Evolutionary conservation across 2,113 vertebrate genomes (phyloP).

Genomic region (Thamnaconus septentrionalis): DNA sequence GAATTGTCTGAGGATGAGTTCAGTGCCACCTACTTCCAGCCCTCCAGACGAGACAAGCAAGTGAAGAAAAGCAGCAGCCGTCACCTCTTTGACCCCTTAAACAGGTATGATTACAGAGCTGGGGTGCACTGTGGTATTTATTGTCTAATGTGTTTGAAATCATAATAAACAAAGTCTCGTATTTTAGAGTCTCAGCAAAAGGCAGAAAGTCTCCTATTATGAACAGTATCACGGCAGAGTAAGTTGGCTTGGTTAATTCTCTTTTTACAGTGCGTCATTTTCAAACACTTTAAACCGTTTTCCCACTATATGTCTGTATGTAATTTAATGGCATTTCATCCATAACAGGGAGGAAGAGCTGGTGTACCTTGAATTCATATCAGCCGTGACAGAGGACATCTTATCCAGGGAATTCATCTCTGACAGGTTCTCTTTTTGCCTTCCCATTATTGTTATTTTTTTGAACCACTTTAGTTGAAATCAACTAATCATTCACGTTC

Average conservation of each 20-base stretch:
- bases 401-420: slow-evolving; percentile 87
- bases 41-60: slow-evolving; percentile 39
- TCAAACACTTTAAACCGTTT: neutral
- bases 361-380: slow-evolving; percentile 88
- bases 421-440: slow-evolving; percentile 78
- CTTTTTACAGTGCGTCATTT: neutral
- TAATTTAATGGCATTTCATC: slow-evolving; percentile 14
- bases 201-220: slow-evolving; percentile 57
- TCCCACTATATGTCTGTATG: slow-evolving; percentile 2
- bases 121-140: neutral
- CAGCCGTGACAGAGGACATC: slow-evolving; percentile 90
- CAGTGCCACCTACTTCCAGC: slow-evolving; percentile 38
- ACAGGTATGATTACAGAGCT: slow-evolving; percentile 69
- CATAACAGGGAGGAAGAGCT: slow-evolving; percentile 87
- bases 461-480: neutral
- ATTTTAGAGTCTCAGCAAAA: slow-evolving; percentile 57
- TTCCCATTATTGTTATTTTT: too few relatives aligned
- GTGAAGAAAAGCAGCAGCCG: slow-evolving; percentile 26
- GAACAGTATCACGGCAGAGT: slow-evolving; percentile 77
- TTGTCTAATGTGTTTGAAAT: slow-evolving; percentile 1
- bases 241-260: slow-evolving; percentile 56
- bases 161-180: neutral
- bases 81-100: slow-evolving; percentile 43
- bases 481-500: neutral
- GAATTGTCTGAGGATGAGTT: slow-evolving; percentile 60